These are phyloP conservation scores for Zaprionus inermis DNA, from an alignment of 1,140 invertebrate genomes.

Conservation along the genomic window DNA sequence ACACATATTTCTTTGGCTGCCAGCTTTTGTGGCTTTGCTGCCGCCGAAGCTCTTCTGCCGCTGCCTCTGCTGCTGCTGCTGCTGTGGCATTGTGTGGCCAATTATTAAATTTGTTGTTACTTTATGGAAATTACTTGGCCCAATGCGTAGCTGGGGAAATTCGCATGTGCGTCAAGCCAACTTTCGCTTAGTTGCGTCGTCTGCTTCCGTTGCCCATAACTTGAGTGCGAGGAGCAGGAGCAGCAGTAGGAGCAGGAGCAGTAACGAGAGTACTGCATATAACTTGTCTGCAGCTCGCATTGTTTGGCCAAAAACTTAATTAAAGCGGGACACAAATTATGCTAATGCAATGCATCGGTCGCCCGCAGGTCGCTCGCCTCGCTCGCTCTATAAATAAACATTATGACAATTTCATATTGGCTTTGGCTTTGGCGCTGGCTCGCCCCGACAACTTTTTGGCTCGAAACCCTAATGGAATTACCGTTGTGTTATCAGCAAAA, in stretches of 20 bases:
- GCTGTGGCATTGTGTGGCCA: conserved; percentile 35
- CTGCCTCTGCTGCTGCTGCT: neutral
- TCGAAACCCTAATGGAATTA: conserved; percentile 67
- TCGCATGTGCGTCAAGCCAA: neutral
- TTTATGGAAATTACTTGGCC: conserved; percentile 44
- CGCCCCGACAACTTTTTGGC: conserved; percentile 20
- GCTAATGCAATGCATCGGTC: conserved; percentile 63
- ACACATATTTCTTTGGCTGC: conserved; percentile 25
- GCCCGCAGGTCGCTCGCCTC: conserved; percentile 16
- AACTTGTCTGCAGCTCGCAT: conserved; percentile 18
- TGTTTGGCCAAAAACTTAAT: conserved; percentile 62
- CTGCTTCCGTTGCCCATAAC: conserved; percentile 33
- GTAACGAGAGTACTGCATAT: neutral
- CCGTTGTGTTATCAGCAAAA: conserved; percentile 71
- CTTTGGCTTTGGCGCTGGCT: conserved; percentile 44
- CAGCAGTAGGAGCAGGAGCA: neutral
- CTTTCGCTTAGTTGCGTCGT: neutral
- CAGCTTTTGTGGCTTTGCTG: conserved; percentile 1
- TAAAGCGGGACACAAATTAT: conserved; percentile 62
- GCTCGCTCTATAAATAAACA: conserved; percentile 65
- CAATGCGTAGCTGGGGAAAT: conserved; percentile 16
- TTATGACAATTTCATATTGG: conserved; percentile 81
- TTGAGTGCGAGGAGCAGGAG: neutral
- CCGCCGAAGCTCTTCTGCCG: neutral
- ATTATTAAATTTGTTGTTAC: conserved; percentile 63